phyloP scores from a whole-genome alignment of 2,797 vertebrate genomes.

The Buceros bicornis region DNA sequence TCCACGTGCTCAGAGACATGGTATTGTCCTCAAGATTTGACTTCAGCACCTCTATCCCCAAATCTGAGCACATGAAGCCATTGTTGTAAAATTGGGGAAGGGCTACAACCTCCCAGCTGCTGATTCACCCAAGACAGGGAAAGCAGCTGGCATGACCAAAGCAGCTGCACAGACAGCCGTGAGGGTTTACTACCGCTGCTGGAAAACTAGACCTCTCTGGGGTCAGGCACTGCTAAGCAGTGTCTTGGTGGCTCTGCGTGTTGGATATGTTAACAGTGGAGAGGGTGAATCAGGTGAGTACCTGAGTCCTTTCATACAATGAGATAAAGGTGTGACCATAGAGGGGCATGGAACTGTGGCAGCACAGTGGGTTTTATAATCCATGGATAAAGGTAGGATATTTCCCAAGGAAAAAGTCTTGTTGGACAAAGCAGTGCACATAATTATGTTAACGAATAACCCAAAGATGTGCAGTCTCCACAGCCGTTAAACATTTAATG shows the following conservation, averaged over 20 bases:
- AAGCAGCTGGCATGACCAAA: not conserved
- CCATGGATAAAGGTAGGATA: not conserved
- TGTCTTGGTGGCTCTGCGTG: not conserved
- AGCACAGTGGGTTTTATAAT: not conserved
- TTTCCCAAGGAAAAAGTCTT: conserved; percentile 37
- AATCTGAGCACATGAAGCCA: not conserved
- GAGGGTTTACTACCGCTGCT: not conserved
- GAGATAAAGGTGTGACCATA: not conserved
- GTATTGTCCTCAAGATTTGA: not conserved
- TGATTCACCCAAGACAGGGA: not conserved
- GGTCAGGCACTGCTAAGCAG: not conserved
- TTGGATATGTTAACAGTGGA: rapidly evolving
- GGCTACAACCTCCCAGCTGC: not conserved
- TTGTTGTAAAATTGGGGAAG: not conserved
- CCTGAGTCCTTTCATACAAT: not conserved
- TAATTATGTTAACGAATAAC: conserved; percentile 67
- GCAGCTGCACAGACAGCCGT: not conserved
- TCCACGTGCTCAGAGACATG: not conserved
- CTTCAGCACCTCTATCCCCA: not conserved
- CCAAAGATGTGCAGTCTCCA: conserved; percentile 34
- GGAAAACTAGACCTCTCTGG: not conserved
- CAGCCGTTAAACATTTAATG: conserved; percentile 69
- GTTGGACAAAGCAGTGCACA: conserved; percentile 27
- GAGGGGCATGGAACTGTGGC: not conserved
- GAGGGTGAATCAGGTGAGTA: not conserved